Conservation (phyloP, 2,888 invertebrate genomes). For the Leucozona laternaria region DNA sequence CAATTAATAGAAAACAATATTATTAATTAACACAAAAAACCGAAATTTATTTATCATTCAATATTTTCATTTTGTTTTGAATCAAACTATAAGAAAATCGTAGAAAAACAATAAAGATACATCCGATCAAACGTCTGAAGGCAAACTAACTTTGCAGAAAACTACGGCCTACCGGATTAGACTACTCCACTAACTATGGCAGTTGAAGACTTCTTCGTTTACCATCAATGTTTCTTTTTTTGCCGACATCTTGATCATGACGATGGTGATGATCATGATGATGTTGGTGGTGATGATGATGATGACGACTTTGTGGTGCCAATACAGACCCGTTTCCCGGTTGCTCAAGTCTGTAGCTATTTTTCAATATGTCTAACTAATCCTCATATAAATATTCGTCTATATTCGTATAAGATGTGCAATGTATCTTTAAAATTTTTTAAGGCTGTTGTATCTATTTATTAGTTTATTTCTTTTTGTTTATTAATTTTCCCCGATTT, state of each 20-base stretch:
- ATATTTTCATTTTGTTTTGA: constrained; percentile 14
- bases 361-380: constrained; percentile 1
- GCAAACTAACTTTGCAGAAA: constrained; percentile 64
- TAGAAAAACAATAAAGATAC: constrained; percentile 47
- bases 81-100: neutral
- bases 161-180: constrained; percentile 53
- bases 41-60: constrained; percentile 14
- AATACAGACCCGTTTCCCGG: constrained; percentile 57
- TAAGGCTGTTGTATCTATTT: constrained; percentile 17
- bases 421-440: constrained; percentile 41
- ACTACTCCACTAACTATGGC: constrained; percentile 49
- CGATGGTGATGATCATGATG: neutral
- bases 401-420: constrained; percentile 26
- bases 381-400: constrained; percentile 29
- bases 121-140: constrained; percentile 62
- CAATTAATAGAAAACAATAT: neutral
- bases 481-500: constrained; percentile 52
- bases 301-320: constrained; percentile 42
- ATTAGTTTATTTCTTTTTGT: constrained; percentile 57
- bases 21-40: neutral
- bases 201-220: constrained; percentile 48
- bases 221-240: constrained; percentile 35
- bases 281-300: constrained; percentile 1
- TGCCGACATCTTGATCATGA: constrained; percentile 28
- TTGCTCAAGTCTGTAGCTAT: constrained; percentile 23